These are phyloP conservation scores for Monochamus saltuarius DNA, from an alignment of 1,140 invertebrate genomes.

Conservation along the genomic window DNA sequence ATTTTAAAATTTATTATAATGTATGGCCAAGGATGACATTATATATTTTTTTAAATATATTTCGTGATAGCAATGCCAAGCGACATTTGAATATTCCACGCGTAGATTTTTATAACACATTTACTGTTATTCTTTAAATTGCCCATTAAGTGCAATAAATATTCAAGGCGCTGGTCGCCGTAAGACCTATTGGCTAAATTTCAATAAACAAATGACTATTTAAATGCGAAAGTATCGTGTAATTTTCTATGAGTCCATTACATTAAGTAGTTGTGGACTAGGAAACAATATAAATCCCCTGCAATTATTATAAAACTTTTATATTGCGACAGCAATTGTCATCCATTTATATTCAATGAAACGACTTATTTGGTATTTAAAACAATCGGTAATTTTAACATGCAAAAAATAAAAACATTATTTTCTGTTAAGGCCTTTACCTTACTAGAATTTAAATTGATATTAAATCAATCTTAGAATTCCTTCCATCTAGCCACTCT, in stretches of 20 bases:
- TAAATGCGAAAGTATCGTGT: too few species aligned
- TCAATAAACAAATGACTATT: background rate
- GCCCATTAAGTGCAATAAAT: conserved; percentile 2
- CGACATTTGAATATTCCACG: too few species aligned
- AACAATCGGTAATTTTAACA: conserved; percentile 23
- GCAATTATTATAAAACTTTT: too few species aligned
- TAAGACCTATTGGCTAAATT: conserved; percentile 5
- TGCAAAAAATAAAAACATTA: conserved; percentile 21
- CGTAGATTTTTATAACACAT: background rate
- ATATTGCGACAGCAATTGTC: background rate
- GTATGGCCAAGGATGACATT: too few species aligned
- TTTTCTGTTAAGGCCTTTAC: conserved; percentile 20
- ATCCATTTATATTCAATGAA: conserved; percentile 10
- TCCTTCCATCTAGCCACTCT: background rate
- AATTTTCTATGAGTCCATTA: too few species aligned
- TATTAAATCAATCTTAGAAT: conserved; percentile 22
- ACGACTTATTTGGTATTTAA: conserved; percentile 20
- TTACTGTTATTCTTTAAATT: conserved; percentile 13
- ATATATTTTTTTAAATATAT: too few species aligned
- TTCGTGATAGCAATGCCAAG: too few species aligned
- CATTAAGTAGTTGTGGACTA: too few species aligned
- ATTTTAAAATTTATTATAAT: too few species aligned
- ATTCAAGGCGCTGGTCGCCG: background rate
- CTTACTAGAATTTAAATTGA: conserved; percentile 19
- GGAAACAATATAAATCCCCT: too few species aligned